phyloP scores from a whole-genome alignment of 2,888 invertebrate genomes.

The Nemapogon koenigi region DNA sequence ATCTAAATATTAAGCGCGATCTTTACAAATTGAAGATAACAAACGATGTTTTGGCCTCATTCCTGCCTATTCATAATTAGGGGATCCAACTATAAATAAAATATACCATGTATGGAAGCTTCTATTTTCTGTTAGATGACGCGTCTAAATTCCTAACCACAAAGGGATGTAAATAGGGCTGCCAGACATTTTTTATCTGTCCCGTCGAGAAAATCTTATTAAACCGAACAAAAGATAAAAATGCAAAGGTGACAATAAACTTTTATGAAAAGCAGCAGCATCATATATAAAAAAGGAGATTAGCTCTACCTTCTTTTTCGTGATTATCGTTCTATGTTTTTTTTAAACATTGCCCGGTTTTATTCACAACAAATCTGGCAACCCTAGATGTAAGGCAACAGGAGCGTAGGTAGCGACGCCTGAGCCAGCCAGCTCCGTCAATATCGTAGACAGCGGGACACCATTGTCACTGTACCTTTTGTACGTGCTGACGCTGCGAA shows the following conservation, averaged over 20 bases:
- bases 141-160: conserved; percentile 44
- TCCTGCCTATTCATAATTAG: conserved; percentile 31
- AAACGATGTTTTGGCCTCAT: conserved; percentile 18
- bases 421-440: conserved; percentile 38
- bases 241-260: too few species aligned
- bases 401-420: conserved; percentile 49
- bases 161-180: conserved; percentile 36
- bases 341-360: too few species aligned
- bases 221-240: too few species aligned
- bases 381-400: conserved; percentile 24
- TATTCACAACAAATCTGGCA: too few species aligned
- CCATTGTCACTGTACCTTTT: conserved; percentile 54
- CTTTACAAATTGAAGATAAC: conserved; percentile 27
- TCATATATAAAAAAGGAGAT: too few species aligned
- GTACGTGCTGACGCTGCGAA: conserved; percentile 42
- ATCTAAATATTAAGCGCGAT: too few species aligned
- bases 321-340: too few species aligned
- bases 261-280: too few species aligned
- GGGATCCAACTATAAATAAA: conserved; percentile 34
- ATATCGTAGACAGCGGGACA: conserved; percentile 60
- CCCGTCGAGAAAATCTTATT: too few species aligned
- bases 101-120: conserved; percentile 22
- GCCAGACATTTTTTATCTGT: too few species aligned
- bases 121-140: conserved; percentile 28
- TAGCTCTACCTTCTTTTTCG: too few species aligned